Evolutionary conservation across 2,113 vertebrate genomes (phyloP), one percentile per base, ranked within the genome.

Genomic region (Oreochromis niloticus): DNA sequence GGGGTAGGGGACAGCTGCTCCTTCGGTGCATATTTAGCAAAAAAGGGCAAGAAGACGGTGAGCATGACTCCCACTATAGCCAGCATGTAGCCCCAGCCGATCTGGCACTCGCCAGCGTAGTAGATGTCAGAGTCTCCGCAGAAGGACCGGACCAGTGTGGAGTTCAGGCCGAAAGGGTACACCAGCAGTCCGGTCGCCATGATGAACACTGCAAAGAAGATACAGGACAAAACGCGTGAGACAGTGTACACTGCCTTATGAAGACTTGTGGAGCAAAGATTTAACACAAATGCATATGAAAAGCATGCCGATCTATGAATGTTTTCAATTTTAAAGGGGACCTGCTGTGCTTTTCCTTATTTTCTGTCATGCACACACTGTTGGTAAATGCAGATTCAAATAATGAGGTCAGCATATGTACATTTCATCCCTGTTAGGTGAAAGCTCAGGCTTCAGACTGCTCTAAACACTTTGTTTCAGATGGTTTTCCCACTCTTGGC

Each of bases 51-150:
- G 94, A 99, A 99, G 89, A 98, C 96, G 19, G 98, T 98, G 91
- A 99, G 97, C 98, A 98, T 97, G 88, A 99, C 98, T 24, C 97
- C 98, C 4, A 98, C 98, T 6, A 98, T 98, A 32, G 98, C 98
- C 94, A 99, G 94, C 98, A 98, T 99, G 88, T 98, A 98, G 54
- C 98, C 97, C 98, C 98, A 99, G 86, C 98, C 98, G 24, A 99
- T 98, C 93, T 98, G 98, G 94, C 98, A 99, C 83, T 98, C 97
- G 57, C 97, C 98, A 39, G 97, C 97, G 39, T 97, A 96, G 97
- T 98, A 99, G 95, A 98, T 97, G 92, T 97, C 97, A 7, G 98
- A 96, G 87, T 97, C 96, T 83, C 97, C 97, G 66, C 98, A 99
- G 95, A 97, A 97, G 86, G 96, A 97, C 95, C 97, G 96, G 91